A percentile compares a stretch with the other conserved stretches of the same genome.
phyloP scores from a whole-genome alignment of 2,888 invertebrate genomes.

The Argynnis bischoffii region DNA sequence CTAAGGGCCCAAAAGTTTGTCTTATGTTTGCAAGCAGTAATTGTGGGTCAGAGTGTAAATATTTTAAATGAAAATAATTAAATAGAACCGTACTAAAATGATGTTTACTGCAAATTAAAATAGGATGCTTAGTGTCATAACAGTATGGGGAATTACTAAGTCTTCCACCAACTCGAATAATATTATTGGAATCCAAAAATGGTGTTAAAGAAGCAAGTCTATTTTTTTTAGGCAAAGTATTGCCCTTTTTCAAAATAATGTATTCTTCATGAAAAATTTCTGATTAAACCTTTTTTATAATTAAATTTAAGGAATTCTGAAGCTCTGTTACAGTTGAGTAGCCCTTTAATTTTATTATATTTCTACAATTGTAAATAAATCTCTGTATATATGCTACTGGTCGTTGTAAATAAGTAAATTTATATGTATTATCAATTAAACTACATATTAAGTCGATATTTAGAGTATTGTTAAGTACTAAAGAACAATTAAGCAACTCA shows the following conservation, averaged over 20 bases:
- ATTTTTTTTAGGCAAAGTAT: constrained; percentile 14
- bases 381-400: too few species aligned
- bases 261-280: constrained; percentile 6
- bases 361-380: too few species aligned
- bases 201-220: constrained; percentile 11
- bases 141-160: constrained; percentile 15
- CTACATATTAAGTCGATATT: too few species aligned
- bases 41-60: constrained; percentile 14
- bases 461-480: too few species aligned
- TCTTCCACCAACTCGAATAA: constrained; percentile 23
- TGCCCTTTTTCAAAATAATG: not conserved
- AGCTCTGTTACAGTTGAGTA: too few species aligned
- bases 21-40: constrained; percentile 10
- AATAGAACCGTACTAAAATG: constrained; percentile 16
- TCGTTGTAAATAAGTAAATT: too few species aligned
- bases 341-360: too few species aligned
- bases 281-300: too few species aligned
- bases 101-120: constrained; percentile 8
- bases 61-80: constrained; percentile 4
- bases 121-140: constrained; percentile 23
- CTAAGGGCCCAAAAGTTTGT: constrained; percentile 9
- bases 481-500: too few species aligned
- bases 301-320: too few species aligned
- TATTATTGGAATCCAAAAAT: constrained; percentile 12
- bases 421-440: too few species aligned